Percentiles rank a stretch among this genome's conserved stretches.
These are phyloP conservation scores for Acronicta psi DNA, from an alignment of 2,888 invertebrate genomes.

Conservation along the genomic window DNA sequence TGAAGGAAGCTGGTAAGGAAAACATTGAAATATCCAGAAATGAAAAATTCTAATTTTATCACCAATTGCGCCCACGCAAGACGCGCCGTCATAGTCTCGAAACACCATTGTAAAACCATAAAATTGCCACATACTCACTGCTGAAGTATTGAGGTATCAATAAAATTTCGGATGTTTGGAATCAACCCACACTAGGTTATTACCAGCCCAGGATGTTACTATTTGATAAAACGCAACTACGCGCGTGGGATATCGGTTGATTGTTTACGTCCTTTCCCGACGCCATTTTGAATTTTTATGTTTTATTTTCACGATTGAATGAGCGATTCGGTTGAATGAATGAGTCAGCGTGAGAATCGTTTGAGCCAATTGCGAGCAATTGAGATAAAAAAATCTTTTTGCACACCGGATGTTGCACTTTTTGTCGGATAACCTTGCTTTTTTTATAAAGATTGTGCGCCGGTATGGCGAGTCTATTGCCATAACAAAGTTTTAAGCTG, in stretches of 20 bases:
- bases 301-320: slow-evolving; percentile 66
- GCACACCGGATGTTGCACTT: slow-evolving; percentile 33
- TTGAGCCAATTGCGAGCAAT: slow-evolving; percentile 47
- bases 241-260: slow-evolving; percentile 72
- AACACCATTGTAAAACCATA: slow-evolving; percentile 38
- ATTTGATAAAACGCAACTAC: slow-evolving; percentile 68
- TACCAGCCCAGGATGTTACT: slow-evolving; percentile 68
- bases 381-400: slow-evolving; percentile 36
- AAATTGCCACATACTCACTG: slow-evolving; percentile 29
- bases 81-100: slow-evolving; percentile 28
- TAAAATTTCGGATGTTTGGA: slow-evolving; percentile 62
- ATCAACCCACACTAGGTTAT: slow-evolving; percentile 60
- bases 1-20: not conserved
- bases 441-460: not conserved
- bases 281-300: slow-evolving; percentile 65
- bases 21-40: not conserved
- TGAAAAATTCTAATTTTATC: slow-evolving; percentile 5
- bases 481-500: no score
- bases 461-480: no score
- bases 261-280: slow-evolving; percentile 72
- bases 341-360: slow-evolving; percentile 46
- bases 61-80: slow-evolving; percentile 17
- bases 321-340: slow-evolving; percentile 60
- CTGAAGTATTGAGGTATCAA: slow-evolving; percentile 53
- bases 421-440: not conserved